Percentiles rank a stretch among this genome's conserved stretches.
Conservation (phyloP, 2,888 invertebrate species). For the Xanthorhoe designata region DNA sequence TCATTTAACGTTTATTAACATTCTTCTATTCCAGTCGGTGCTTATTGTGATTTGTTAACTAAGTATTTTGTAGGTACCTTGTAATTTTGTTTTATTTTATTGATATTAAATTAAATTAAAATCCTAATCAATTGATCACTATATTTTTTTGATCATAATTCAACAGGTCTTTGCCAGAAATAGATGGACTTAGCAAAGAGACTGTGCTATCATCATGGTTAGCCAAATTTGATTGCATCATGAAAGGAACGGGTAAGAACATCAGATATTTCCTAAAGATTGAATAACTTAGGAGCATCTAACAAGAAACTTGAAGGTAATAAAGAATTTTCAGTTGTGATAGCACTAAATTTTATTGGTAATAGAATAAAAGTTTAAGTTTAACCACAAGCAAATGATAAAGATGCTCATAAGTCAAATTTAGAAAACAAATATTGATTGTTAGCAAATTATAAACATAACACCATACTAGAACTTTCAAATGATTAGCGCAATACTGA, state of each 20-base stretch:
- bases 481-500: not conserved
- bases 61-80: not conserved
- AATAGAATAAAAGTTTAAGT: not conserved
- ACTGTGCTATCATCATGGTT: constrained; percentile 99
- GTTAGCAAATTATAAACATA: constrained; percentile 23
- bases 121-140: not conserved
- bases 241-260: constrained; percentile 91
- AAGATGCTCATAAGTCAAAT: constrained; percentile 31
- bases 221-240: constrained; percentile 99
- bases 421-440: constrained; percentile 26
- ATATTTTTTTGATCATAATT: not conserved
- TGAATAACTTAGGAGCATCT: constrained; percentile 25
- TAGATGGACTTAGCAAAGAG: constrained; percentile 99
- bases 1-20: not conserved
- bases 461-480: not conserved
- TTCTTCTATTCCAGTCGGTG: no score
- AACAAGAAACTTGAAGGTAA: not conserved
- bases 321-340: not conserved
- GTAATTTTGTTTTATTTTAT: not conserved
- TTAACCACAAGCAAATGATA: constrained; percentile 1
- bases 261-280: not conserved
- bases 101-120: not conserved
- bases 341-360: not conserved
- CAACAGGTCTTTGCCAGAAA: constrained; percentile 97
- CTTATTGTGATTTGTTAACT: no score